These are phyloP conservation scores for Entomobrya proxima DNA, from an alignment of 2,888 invertebrate species.

Conservation along the genomic window DNA sequence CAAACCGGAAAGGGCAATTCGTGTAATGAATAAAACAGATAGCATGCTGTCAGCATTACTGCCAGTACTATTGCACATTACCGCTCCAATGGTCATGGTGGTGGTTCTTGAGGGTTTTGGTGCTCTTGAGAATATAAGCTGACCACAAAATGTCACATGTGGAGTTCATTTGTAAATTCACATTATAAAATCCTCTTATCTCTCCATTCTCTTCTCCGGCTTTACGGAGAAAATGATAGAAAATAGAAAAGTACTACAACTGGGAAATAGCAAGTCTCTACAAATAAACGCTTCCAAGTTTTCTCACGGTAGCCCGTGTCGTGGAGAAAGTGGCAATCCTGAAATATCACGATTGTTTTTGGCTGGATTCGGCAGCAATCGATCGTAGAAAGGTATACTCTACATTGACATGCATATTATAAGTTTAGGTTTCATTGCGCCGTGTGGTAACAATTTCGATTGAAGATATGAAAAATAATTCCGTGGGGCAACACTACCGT, in stretches of 20 bases:
- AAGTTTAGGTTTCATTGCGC: neutral
- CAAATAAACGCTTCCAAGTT: conserved; percentile 7
- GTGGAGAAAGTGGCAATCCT: neutral
- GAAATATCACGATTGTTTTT: conserved; percentile 49
- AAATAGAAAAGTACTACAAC: neutral
- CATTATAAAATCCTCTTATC: conserved; percentile 54
- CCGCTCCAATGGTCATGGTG: conserved; percentile 31
- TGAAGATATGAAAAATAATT: conserved; percentile 1
- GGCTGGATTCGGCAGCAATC: conserved; percentile 13
- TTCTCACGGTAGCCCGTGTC: neutral
- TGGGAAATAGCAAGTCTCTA: conserved; percentile 1
- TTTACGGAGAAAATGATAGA: neutral
- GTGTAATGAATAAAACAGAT: conserved; percentile 66
- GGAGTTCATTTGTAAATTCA: conserved; percentile 63
- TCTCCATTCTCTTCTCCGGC: neutral
- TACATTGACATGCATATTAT: too few species aligned
- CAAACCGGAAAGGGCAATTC: conserved; percentile 59
- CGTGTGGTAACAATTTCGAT: neutral
- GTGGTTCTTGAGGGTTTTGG: neutral
- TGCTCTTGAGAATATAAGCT: conserved; percentile 39
- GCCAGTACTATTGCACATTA: conserved; percentile 41
- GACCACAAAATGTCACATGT: conserved; percentile 63
- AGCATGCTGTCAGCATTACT: conserved; percentile 58
- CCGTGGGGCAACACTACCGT: neutral
- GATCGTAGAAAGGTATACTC: conserved; percentile 36